Evolutionary conservation across 2,113 vertebrate species (phyloP), one percentile per base, ranked within the genome.

Genomic region (Petromus typicus): DNA sequence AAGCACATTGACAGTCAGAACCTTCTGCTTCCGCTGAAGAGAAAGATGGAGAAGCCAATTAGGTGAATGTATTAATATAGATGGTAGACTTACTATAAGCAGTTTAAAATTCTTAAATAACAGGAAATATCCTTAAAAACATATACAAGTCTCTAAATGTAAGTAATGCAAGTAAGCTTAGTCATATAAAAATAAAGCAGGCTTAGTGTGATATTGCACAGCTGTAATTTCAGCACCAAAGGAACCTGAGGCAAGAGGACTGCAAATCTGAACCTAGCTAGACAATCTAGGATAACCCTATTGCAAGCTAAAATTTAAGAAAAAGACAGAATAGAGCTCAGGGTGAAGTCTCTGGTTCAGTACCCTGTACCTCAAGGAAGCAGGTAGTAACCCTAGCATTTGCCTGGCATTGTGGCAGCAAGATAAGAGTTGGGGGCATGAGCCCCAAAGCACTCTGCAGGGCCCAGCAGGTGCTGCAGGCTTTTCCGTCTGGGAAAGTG

Each of bases 391-490:
- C 40, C 2, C 27, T 13, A 14, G 56, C 48, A 37, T 30, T 40
- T 3, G 7, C 45, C 18, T 51, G 27, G 40, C 5, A 7, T 9
- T 37, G 6, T 78, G n/a, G 25, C 45, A 5, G 5, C 6, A 22
- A 23, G 22, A 13, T n/a, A 45, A 37, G 20, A 34, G 34, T 64
- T 1, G 3, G 18, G 23, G 7, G 32, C 14, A 37, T 34, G 37
- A 51, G 14, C 1, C 17, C 17, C 17, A 48, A 54, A 76, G 4
- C 30, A 1, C 22, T 57, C 3, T 76, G 16, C 16, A 13, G 17
- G 57, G 71, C 18, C n/a, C 2, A 66, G 17, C 0, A 7, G 25
- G 76, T 0, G 1, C 32, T 59, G 6, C 8, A 14, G 61, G 45
- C 30, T 66, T 3, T n/a, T 67, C 37, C 18, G 22, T 10, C 4